Evolutionary conservation across 2,888 invertebrate species (phyloP), one percentile per base, ranked within the genome.

Genomic region (Nysson spinosus): DNA sequence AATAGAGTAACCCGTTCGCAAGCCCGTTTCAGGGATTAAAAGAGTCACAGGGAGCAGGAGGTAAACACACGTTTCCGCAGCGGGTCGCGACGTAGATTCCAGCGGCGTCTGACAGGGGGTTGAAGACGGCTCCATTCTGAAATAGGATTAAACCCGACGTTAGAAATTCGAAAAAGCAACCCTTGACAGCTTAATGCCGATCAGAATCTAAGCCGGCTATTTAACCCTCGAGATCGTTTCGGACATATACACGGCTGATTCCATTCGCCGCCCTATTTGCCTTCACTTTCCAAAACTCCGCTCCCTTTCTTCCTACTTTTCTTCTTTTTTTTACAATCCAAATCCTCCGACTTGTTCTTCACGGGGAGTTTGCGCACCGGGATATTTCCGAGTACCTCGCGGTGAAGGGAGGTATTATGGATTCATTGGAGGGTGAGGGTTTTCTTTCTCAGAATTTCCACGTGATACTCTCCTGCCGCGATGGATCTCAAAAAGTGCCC

Each of bases 131-230:
- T 78, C 69, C 72, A 77, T 77, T 79, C 72, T 65, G 60, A 72
- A 81, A 81, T 78, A 54, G 82, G 83, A 85, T 85, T 85, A 85
- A 75, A 75, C 72, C 75, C 77, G 80, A 78, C 81, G 70, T 76
- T 52, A 62, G 69, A 62, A 78, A 78, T 78, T 74, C 54, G 66
- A 81, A 82, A 83, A 83, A 81, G 81, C 81, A 77, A 79, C 79
- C 79, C 83, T 82, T 83, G 84, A 85, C 85, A 79, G 78, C 83
- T 84, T 85, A 84, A 85, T 85, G 69, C 81, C 83, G 84, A 84
- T 85, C 84, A 78, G 78, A 81, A 81, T 79, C 80, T 81, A 77
- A 82, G 79, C 73, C 78, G 69, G 73, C 80, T 77, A 83, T 85
- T 84, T 84, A 83, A 78, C 56, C 54, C 49, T 39, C 22, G 37